phyloP scores from a whole-genome alignment of 1,140 invertebrate genomes.

The Littorina saxatilis region DNA sequence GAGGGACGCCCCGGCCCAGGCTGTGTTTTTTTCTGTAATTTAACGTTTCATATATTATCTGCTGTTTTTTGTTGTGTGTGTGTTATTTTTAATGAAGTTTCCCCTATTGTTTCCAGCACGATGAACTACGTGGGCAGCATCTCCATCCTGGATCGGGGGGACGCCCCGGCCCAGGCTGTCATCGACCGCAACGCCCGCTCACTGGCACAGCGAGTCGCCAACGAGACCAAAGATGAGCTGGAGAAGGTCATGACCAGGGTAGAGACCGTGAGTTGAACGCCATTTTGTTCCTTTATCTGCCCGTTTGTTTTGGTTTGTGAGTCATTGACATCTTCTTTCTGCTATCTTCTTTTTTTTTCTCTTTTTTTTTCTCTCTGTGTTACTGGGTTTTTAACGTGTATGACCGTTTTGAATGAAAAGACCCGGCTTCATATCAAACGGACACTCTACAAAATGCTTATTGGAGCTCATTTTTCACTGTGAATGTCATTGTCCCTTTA shows the following conservation, averaged over 20 bases:
- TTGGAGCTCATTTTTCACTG: no score
- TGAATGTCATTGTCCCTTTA: no score
- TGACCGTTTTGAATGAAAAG: no score
- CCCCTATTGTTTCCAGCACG: slow-evolving; percentile 3
- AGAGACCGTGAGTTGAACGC: slow-evolving; percentile 63
- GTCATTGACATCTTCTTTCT: no score
- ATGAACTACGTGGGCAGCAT: slow-evolving; percentile 71
- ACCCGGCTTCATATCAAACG: no score
- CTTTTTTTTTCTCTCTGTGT: slow-evolving; percentile 2
- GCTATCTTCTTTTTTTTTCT: slow-evolving; percentile 2
- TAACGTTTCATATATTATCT: not conserved
- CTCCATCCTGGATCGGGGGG: slow-evolving; percentile 66
- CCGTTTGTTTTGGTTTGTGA: not conserved
- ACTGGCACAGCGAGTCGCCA: slow-evolving; percentile 67
- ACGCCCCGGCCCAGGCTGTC: slow-evolving; percentile 68
- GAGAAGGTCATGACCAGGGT: slow-evolving; percentile 71
- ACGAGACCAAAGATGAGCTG: slow-evolving; percentile 73
- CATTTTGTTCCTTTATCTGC: not conserved
- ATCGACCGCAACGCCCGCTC: slow-evolving; percentile 70
- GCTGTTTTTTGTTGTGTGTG: not conserved
- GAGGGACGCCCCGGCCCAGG: not conserved
- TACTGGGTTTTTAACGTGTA: no score
- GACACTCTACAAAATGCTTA: no score
- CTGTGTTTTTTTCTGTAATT: not conserved
- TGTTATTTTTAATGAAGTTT: not conserved